phyloP scores from a whole-genome alignment of 2,888 invertebrate genomes.

The Cheilosia impressa region DNA sequence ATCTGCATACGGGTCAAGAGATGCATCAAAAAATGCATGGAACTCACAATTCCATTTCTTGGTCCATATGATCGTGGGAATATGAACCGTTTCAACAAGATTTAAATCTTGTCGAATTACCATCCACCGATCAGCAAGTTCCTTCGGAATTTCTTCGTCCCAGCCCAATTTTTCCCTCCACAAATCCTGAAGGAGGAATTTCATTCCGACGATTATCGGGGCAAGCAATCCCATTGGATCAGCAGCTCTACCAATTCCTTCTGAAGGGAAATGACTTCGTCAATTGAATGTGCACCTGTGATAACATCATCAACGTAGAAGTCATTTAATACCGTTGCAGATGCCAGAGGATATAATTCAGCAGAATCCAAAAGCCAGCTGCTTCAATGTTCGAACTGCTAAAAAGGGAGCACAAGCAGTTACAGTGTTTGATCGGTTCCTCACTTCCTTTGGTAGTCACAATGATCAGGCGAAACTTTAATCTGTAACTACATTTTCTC shows the following conservation, averaged over 20 bases:
- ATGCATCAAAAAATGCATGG: slow-evolving; percentile 29
- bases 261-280: too few species aligned
- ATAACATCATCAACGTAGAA: too few species aligned
- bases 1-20: slow-evolving; percentile 44
- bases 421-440: too few species aligned
- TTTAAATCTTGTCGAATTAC: not conserved
- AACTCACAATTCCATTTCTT: slow-evolving; percentile 9
- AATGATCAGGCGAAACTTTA: too few species aligned
- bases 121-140: slow-evolving; percentile 17
- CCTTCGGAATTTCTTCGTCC: slow-evolving; percentile 9
- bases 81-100: slow-evolving; percentile 1
- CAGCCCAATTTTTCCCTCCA: slow-evolving; percentile 4
- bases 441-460: too few species aligned
- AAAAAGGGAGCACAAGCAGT: too few species aligned
- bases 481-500: too few species aligned
- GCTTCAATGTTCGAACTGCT: slow-evolving; percentile 29
- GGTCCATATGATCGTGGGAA: slow-evolving; percentile 15
- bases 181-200: slow-evolving; percentile 26
- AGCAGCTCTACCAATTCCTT: too few species aligned
- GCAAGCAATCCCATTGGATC: slow-evolving; percentile 23
- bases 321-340: too few species aligned
- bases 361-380: slow-evolving; percentile 56
- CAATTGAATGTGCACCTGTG: too few species aligned
- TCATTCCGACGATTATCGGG: slow-evolving; percentile 17
- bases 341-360: too few species aligned